Base-by-base conservation (phyloP, 2,113 vertebrate species). In the Aptenodytes forsteri region DNA sequence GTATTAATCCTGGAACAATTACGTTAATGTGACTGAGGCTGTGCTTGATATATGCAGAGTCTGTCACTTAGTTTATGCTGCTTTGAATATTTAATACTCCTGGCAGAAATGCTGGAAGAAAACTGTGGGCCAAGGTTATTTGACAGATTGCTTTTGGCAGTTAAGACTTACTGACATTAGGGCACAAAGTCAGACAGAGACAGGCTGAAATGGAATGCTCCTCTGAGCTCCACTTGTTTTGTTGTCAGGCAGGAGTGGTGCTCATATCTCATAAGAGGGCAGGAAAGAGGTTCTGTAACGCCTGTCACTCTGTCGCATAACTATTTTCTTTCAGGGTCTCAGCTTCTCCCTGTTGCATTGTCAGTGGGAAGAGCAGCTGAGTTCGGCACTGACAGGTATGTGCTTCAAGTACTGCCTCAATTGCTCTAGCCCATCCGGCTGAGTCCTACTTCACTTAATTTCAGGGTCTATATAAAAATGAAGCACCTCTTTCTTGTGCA, bases 361-460 rank as follows among this genome's bases (percentile, higher is more conserved):
- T 26, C 73, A 49, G 36, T 65, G 49, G 52, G 22, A 87, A 87
- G 61, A 72, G 54, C 30, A 46, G 14, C n/a, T 0, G 1, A 42
- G 26, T 34, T 89, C 0, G 0, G 17, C 3, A 1, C 36, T 52
- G 44, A 2, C 22, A 29, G 64, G 23, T n/a, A 9, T 3, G 6
- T 42, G 22, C 67, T 82, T 64, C 19, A 3, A 71, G 87, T 52
- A 4, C 32, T 42, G 55, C 66, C n/a, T 85, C 6, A 2, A 0
- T 22, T 50, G 40, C 65, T 81, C 4, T 38, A 15, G 46, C 55
- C 40, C 14, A 6, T n/a, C 55, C 4, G 8, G 1, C 46, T 62
- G 73, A 76, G 46, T 46, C 49, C 49, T 61, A 2, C 46, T 40
- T 66, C 40, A 4, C 47, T 14, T 72, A 15, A 69, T 94, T 90